Base-by-base conservation (phyloP, 1,140 invertebrate genomes). In the Gryllus bimaculatus region DNA sequence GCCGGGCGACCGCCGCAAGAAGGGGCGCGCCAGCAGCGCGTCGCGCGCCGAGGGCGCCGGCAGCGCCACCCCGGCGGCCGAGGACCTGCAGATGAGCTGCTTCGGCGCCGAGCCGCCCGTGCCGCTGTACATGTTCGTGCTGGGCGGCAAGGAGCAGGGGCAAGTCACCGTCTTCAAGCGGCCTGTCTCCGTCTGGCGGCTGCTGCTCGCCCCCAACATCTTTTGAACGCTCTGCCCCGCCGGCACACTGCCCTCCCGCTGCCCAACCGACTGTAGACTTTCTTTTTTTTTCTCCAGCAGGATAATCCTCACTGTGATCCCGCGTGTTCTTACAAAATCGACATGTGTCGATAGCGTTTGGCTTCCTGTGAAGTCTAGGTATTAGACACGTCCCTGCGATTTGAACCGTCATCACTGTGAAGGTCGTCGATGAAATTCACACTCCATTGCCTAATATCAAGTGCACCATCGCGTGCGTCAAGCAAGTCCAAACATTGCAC, bases 111-210 rank as follows among this genome's bases (percentile, higher is more conserved):
- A 86, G 78, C 81, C 84, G 39, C 83, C 83, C 15, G 87, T 90
- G n/a, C 89, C 90, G 0, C 84, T 91, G 21, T 90, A 90, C 81
- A 88, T 91, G 15, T 92, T 91, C 82, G 80, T 92, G 8, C 86
- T 92, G 8, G 91, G 91, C 8, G 90, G 91, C 0, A 91, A 91
- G 81, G 90, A 91, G 81, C 90, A 90, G 73, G 90, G 90, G 10
- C 90, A 91, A 81, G 90, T 91, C 4, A 91, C 90, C 5, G 89
- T 91, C 20, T 92, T 92, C 80, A 90, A 90, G 80, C 87, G 90
- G 81, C 90, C 91, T 0, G 86, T 92, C 8, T 91, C 90, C 0
- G 86, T 92, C 18, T 92, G 91, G 91, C 90, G 90, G 82, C 84
- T 91, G 12, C 89, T 91, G 80, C 83, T 91, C n/a, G 85, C 80